Base-by-base conservation (phyloP, 2,888 invertebrate species). In the Dyspetes luteomarginatus region DNA sequence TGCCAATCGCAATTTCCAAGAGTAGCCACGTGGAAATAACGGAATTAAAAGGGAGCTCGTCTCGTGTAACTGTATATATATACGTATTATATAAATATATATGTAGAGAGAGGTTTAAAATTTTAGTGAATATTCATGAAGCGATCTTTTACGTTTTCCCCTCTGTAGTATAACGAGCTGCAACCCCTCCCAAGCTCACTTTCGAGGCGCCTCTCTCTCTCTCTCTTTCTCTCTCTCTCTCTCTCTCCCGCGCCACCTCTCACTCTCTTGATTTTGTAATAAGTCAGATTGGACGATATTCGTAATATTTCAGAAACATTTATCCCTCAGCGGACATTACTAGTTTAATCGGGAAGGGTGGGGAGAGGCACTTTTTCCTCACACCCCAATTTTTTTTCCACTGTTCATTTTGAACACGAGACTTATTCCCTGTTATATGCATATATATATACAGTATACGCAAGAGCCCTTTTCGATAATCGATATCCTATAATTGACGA, bases 11-110 rank as follows among this genome's bases (percentile, higher is more conserved):
- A 81, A 81, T 81, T 81, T 81, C 73, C 73, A 48, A 43, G 73
- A 64, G 77, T 77, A 81, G 73, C 81, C 77, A 74, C 81, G 81
- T 74, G 77, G 77, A 81, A 81, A 81, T 81, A 81, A 81, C 77
- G 77, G 81, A 77, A 81, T 81, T 81, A 81, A 81, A 81, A 77
- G 62, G 77, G 60, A 81, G 56, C 64, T 43, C 73, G 56, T 45
- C 55, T 22, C 26, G 22, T 36, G 55, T 55, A 41, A 19, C 67
- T 67, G 22, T 22, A 26, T 4, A 5, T 50, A 2, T 50, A 5
- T 50, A 7, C n/a, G 4, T 43, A 12, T 43, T 28, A 55, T 36
- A 17, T 26, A 22, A 15, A 19, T 65, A 17, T 73, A 24, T 24
- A 15, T 60, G 43, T 69, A 48, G 58, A 65, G 52, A 50, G 4